These are phyloP conservation scores for Stegodyphus mimosarum DNA, from an alignment of 1,140 invertebrate species.

Conservation along the genomic window DNA sequence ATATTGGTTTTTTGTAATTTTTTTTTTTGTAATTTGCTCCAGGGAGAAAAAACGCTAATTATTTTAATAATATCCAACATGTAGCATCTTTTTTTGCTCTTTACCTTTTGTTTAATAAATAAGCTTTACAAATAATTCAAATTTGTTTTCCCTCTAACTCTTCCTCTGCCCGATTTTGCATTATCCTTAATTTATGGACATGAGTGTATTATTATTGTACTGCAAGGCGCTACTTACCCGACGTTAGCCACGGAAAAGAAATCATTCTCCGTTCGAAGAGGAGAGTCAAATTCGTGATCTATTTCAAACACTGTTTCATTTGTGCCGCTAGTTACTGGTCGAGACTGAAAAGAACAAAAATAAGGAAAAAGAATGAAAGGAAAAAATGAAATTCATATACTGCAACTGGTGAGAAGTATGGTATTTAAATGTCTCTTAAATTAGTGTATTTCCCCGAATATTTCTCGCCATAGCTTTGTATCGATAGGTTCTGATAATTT, in stretches of 20 bases:
- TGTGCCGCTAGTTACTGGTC: constrained; percentile 60
- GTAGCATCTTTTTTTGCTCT: too few species aligned
- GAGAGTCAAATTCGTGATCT: constrained; percentile 58
- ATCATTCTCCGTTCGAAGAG: constrained; percentile 48
- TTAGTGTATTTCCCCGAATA: background rate
- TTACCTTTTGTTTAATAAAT: too few species aligned
- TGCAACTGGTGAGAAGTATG: background rate
- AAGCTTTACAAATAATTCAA: too few species aligned
- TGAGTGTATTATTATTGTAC: too few species aligned
- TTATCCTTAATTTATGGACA: too few species aligned
- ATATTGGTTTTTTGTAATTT: too few species aligned
- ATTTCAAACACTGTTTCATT: constrained; percentile 54
- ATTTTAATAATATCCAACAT: too few species aligned
- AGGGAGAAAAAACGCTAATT: too few species aligned
- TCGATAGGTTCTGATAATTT: background rate
- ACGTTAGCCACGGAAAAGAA: constrained; percentile 55
- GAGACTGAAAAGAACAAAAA: constrained; percentile 54
- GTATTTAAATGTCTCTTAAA: background rate
- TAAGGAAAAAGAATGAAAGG: background rate
- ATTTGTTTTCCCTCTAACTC: too few species aligned
- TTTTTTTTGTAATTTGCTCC: too few species aligned
- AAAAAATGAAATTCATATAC: background rate
- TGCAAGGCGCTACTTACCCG: constrained; percentile 30
- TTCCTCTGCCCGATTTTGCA: too few species aligned
- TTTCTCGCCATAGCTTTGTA: background rate